Conservation (phyloP, 2,797 vertebrate species). For the Pseudochirops corinnae region DNA sequence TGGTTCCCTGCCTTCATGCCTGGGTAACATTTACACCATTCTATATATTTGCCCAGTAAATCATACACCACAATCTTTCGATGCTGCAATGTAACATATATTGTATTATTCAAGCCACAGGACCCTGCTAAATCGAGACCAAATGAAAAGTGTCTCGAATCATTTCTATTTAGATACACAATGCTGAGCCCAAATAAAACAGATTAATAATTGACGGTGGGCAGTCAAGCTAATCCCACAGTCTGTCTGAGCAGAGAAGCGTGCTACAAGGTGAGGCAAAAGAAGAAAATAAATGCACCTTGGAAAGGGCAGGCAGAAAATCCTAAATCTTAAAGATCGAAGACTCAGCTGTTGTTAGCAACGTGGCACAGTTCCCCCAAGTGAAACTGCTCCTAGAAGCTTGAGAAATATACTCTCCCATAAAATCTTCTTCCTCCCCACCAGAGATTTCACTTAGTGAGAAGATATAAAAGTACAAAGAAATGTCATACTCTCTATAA, state of each 20-base stretch:
- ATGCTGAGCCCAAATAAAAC: constrained; percentile 53
- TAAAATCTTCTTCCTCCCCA: background rate
- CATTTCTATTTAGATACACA: constrained; percentile 61
- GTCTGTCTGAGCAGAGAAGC: constrained; percentile 7
- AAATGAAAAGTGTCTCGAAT: constrained; percentile 50
- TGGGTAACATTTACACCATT: constrained; percentile 1
- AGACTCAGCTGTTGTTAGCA: background rate
- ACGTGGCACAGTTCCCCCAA: background rate
- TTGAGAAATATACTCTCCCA: background rate
- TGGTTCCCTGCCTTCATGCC: constrained; percentile 21
- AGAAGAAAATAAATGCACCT: background rate
- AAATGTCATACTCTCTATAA: background rate
- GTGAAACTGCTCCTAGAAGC: background rate
- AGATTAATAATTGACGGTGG: constrained; percentile 30
- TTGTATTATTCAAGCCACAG: constrained; percentile 54
- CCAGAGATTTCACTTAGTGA: background rate
- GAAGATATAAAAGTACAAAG: background rate
- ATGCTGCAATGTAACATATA: constrained; percentile 43
- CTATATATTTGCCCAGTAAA: constrained; percentile 44
- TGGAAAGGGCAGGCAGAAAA: constrained; percentile 25
- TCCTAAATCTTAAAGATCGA: constrained; percentile 29
- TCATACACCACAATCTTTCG: constrained; percentile 54
- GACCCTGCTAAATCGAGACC: constrained; percentile 4
- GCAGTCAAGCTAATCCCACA: constrained; percentile 51
- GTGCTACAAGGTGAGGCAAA: background rate